Conservation (phyloP, 2,888 invertebrate species). For the Villa cingulata region DNA sequence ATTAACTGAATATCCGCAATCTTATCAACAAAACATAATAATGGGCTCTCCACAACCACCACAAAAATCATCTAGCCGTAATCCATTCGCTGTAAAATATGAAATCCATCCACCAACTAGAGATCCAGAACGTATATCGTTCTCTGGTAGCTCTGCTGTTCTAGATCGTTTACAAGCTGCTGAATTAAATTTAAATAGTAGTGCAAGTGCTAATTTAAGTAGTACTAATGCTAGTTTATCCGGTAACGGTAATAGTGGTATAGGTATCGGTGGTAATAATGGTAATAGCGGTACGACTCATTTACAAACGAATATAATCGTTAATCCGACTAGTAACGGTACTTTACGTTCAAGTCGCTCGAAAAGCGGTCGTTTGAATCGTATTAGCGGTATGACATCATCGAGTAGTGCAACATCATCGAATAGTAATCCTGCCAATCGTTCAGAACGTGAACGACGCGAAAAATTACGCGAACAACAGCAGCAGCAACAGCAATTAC, state of each 20-base stretch:
- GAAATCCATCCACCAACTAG: constrained; percentile 21
- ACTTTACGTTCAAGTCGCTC: constrained; percentile 30
- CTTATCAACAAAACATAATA: constrained; percentile 20
- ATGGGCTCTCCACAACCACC: constrained; percentile 14
- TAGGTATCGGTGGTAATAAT: background rate
- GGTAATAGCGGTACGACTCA: background rate
- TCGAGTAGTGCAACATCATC: constrained; percentile 42
- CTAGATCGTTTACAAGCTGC: constrained; percentile 22
- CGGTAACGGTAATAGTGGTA: background rate
- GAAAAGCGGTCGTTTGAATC: constrained; percentile 27
- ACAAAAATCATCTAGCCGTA: constrained; percentile 28
- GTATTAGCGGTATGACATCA: constrained; percentile 42
- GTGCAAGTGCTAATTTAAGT: constrained; percentile 9
- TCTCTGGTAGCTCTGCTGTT: constrained; percentile 23
- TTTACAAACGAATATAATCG: constrained; percentile 11
- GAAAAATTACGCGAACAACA: constrained; percentile 23
- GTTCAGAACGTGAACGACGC: constrained; percentile 23
- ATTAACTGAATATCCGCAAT: constrained; percentile 33
- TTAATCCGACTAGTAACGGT: constrained; percentile 12
- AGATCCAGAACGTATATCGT: constrained; percentile 19
- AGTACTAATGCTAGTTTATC: background rate
- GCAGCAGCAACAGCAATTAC: constrained; percentile 18
- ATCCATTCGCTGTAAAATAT: constrained; percentile 32
- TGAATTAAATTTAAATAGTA: constrained; percentile 1
- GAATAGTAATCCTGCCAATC: constrained; percentile 22